Base-by-base conservation (phyloP, 2,113 vertebrate species). In the Tragelaphus strepsiceros region DNA sequence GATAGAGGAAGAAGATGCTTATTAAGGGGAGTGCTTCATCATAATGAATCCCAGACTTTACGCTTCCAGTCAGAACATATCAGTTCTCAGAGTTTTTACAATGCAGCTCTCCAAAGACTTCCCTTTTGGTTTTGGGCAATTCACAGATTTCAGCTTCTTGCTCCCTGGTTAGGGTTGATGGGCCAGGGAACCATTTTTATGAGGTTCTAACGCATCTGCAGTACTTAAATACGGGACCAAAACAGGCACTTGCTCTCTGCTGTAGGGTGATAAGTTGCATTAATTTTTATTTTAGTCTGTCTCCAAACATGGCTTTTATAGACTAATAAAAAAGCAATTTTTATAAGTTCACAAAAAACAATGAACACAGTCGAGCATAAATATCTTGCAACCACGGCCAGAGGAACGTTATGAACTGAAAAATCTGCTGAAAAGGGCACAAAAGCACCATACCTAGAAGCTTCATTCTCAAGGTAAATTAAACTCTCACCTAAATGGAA, bases 251-350 rank as follows among this genome's bases (percentile, higher is more conserved):
- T 24, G 1, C 89, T 98, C 96, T 46, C 0, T 98, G 97, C 96
- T 97, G 90, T 91, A 95, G 85, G 96, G 86, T 97, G 98, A 96
- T 97, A 98, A 98, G 90, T 98, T 92, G 56, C 91, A 89, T 98
- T 98, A 16, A 94, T 98, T 98, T 98, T 98, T 98, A 92, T 98
- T 98, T 98, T 97, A 98, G 35, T n/a, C 95, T 98, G 13, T 98
- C 97, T 98, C 97, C 97, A 96, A 98, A 74, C 94, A 90, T 97
- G 78, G 59, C 84, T 98, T 98, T 98, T 98, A 94, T 89, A 77
- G 92, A 90, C 59, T 96, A 96, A 98, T 97, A 98, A 98, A 98
- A 98, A 98, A 56, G 87, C 82, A 98, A 56, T 90, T 98, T 98
- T 98, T 98, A 97, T 96, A 98, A 98, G 96, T 97, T 98, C 93